phyloP scores from a whole-genome alignment of 2,113 vertebrate species.

The Nasalis larvatus region DNA sequence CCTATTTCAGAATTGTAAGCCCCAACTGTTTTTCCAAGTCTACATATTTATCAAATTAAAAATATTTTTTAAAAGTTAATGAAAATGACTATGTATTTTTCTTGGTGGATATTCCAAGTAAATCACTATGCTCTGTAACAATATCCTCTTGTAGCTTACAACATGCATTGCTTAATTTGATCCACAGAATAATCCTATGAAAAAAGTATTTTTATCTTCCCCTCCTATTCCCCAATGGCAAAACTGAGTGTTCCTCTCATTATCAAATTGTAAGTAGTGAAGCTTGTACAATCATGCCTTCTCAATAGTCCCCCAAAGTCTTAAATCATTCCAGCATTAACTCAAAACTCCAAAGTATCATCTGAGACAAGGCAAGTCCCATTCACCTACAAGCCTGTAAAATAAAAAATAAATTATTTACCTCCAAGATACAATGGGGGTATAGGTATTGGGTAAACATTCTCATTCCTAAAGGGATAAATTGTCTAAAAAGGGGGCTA shows the following conservation, averaged over 20 bases:
- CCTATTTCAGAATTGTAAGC: constrained; percentile 35
- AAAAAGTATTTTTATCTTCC: background rate
- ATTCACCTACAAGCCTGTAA: too few species aligned
- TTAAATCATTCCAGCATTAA: too few species aligned
- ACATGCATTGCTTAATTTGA: background rate
- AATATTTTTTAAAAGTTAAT: background rate
- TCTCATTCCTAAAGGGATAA: too few species aligned
- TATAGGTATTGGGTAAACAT: too few species aligned
- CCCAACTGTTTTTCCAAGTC: background rate
- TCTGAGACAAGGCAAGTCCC: too few species aligned
- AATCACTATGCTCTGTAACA: background rate
- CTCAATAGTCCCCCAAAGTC: too few species aligned
- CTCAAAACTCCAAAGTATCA: too few species aligned
- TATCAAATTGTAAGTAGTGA: background rate
- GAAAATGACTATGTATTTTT: background rate
- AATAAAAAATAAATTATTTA: too few species aligned
- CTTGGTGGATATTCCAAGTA: background rate
- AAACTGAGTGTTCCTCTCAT: background rate
- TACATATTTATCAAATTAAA: background rate
- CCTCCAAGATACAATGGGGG: too few species aligned
- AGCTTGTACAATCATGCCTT: background rate
- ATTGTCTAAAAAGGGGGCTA: too few species aligned
- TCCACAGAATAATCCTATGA: background rate
- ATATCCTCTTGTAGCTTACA: background rate
- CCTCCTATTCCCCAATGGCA: background rate